Percentiles rank a stretch among this genome's conserved stretches.
Evolutionary conservation across 92 coral and sea anemone genomes (phyloP).

Genomic region (Chrysogorgia sp.): DNA sequence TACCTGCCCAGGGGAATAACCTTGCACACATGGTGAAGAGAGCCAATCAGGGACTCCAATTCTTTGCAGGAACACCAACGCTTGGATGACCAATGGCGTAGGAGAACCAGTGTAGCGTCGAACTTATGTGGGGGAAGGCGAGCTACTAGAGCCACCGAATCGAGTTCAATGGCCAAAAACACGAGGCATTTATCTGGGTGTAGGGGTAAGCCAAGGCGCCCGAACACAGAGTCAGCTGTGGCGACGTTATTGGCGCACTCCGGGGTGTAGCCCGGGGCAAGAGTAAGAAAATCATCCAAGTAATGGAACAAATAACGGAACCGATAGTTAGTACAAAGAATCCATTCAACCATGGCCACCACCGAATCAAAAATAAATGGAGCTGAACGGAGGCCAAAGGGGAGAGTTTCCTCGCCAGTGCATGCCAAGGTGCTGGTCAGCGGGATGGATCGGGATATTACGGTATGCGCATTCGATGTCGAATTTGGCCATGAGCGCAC

Average conservation of each 20-base stretch:
- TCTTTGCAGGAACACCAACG: conserved; percentile 31
- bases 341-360: conserved; percentile 55
- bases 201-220: conserved; percentile 41
- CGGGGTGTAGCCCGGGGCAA: not conserved
- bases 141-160: conserved; percentile 34
- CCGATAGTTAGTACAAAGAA: conserved; percentile 30
- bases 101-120: not conserved
- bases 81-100: conserved; percentile 30
- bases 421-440: conserved; percentile 53
- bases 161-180: conserved; percentile 50
- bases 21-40: conserved; percentile 42
- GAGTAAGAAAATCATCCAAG: conserved; percentile 49
- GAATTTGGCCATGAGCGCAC: conserved; percentile 16
- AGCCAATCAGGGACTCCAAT: conserved; percentile 45
- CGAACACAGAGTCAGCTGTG: conserved; percentile 28
- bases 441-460: conserved; percentile 51
- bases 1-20: conserved; percentile 23
- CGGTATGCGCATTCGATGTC: conserved; percentile 35
- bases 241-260: not conserved
- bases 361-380: conserved; percentile 58
- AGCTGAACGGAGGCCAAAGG: too few species aligned
- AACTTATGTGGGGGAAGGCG: conserved; percentile 52
- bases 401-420: conserved; percentile 50
- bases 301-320: conserved; percentile 41
- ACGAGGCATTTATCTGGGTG: conserved; percentile 43